These are phyloP conservation scores for Dromiciops gliroides DNA, from an alignment of 2,113 vertebrate species.

Conservation along the genomic window DNA sequence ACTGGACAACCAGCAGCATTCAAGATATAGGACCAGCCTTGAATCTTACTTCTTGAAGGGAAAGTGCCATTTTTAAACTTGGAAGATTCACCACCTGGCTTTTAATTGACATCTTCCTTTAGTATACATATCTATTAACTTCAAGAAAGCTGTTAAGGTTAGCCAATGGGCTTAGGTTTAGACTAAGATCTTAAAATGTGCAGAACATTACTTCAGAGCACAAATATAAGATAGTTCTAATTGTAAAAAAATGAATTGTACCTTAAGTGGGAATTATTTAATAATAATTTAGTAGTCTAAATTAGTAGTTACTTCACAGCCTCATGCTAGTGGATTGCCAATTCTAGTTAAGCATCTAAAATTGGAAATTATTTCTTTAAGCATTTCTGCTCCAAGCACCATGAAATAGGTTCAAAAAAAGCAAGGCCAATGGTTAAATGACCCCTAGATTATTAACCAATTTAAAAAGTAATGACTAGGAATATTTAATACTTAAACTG, in stretches of 20 bases:
- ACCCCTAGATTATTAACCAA: constrained; percentile 39
- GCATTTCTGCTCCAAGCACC: constrained; percentile 59
- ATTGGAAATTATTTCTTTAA: constrained; percentile 42
- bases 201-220: constrained; percentile 53
- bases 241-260: constrained; percentile 47
- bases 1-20: constrained; percentile 70
- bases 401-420: constrained; percentile 35
- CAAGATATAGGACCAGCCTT: constrained; percentile 62
- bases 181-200: constrained; percentile 46
- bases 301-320: constrained; percentile 67
- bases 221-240: constrained; percentile 29
- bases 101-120: constrained; percentile 71
- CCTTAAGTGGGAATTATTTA: constrained; percentile 37
- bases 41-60: constrained; percentile 55
- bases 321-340: constrained; percentile 38
- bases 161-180: constrained; percentile 46
- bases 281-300: constrained; percentile 6
- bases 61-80: constrained; percentile 72
- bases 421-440: constrained; percentile 5
- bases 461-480: background rate
- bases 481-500: background rate
- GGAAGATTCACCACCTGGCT: constrained; percentile 57
- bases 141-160: constrained; percentile 33
- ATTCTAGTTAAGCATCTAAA: constrained; percentile 59
- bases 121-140: constrained; percentile 29